A percentile compares a stretch with the other conserved stretches of the same genome.
Evolutionary conservation across 2,888 invertebrate genomes (phyloP).

Genomic region (Galerucella calmariensis): DNA sequence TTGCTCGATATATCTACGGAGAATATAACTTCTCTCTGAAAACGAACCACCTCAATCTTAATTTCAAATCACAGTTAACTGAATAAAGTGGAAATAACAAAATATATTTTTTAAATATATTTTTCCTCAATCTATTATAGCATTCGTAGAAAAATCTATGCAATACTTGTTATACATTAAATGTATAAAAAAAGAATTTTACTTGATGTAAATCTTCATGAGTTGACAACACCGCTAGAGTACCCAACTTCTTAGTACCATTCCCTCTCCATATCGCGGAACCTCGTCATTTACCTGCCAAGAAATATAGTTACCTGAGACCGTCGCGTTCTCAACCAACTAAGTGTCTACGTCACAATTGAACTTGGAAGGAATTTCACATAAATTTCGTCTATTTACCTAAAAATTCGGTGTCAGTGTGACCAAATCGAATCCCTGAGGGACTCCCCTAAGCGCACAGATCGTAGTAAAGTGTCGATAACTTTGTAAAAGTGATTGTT

Average conservation of each 20-base stretch:
- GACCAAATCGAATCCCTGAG: constrained; percentile 21
- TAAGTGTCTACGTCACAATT: constrained; percentile 45
- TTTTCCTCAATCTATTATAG: neutral
- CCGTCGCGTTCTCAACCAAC: constrained; percentile 40
- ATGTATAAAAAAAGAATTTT: too few species aligned
- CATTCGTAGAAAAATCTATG: too few species aligned
- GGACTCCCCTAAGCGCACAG: constrained; percentile 10
- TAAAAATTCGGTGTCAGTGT: constrained; percentile 17
- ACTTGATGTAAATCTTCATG: neutral
- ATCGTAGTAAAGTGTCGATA: neutral
- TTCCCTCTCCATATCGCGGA: constrained; percentile 36
- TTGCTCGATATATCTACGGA: too few species aligned
- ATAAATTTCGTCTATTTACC: constrained; percentile 33
- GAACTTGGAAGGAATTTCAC: constrained; percentile 41
- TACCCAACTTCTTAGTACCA: constrained; percentile 33
- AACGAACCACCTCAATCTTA: too few species aligned
- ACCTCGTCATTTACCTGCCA: constrained; percentile 44
- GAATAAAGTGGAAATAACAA: neutral
- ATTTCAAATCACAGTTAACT: neutral
- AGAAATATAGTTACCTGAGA: constrained; percentile 48
- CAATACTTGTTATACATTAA: too few species aligned
- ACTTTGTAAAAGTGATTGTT: constrained; percentile 15
- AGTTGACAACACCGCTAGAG: constrained; percentile 6
- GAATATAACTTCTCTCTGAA: too few species aligned
- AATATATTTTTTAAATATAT: neutral